Evolutionary conservation across 2,888 invertebrate species (phyloP).

Genomic region (Dolichopus griseipennis): DNA sequence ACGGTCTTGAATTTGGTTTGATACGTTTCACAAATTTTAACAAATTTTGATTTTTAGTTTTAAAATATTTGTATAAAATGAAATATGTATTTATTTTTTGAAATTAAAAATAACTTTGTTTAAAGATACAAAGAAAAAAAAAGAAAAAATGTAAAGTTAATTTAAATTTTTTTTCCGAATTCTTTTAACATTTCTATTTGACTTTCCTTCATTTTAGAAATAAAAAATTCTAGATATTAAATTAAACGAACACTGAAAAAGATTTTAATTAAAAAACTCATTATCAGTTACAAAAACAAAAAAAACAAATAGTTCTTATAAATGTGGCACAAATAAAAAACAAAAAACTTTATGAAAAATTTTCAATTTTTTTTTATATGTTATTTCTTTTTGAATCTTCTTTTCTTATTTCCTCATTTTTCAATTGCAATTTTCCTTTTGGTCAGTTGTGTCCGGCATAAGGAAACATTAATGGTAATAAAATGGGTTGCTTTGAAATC

Average conservation of each 20-base stretch:
- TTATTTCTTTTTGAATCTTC: neutral
- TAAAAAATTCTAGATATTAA: neutral
- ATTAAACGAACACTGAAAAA: neutral
- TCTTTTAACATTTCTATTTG: neutral
- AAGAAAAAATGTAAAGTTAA: neutral
- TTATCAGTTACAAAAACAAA: neutral
- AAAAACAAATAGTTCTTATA: neutral
- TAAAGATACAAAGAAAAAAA: no score
- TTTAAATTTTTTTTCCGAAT: neutral
- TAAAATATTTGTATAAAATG: no score
- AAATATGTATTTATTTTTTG: no score
- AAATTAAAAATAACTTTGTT: no score
- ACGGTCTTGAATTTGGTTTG: no score
- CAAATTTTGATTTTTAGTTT: no score
- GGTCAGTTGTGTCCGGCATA: conserved; percentile 3
- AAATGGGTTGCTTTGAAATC: neutral
- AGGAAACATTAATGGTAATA: neutral
- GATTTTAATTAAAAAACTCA: conserved; percentile 6
- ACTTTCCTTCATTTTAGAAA: neutral
- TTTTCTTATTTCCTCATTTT: neutral
- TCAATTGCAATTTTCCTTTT: neutral
- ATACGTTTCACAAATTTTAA: no score
- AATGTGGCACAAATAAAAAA: neutral
- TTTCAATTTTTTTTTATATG: neutral
- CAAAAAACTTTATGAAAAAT: neutral